Base-by-base conservation (phyloP, 1,140 invertebrate genomes). In the Neodiprion fabricii region DNA sequence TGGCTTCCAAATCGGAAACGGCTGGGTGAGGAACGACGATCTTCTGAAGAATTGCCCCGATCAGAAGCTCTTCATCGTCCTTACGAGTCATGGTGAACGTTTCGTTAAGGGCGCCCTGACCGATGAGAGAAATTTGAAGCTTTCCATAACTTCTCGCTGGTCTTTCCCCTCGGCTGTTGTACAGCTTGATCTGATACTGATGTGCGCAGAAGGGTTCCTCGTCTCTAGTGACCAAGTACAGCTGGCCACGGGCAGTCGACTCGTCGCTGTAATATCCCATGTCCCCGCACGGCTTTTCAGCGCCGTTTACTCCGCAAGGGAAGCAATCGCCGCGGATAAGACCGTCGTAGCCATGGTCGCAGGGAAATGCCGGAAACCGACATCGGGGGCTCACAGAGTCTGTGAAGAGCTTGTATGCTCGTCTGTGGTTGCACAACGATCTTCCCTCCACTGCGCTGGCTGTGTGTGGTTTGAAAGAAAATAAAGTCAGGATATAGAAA, bases 191-290 rank as follows among this genome's bases (percentile, higher is more conserved):
- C 80, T 95, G 92, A 81, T 96, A 97, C 81, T 97, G 96, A 86
- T 97, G 95, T 1, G 96, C 96, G 87, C 96, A 97, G 85, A 97
- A 97, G 0, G 96, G 96, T 84, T 97, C 96, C 80, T 96, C 95
- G 74, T 98, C 96, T 77, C 96, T 91, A 0, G 96, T 98, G 0
- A 97, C 88, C 14, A 98, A 85, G 82, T 96, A 98, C 0, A 97
- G 89, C 76, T 95, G 93, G 0, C 96, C 96, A 21, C 95, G 88
- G 0, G 94, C 95, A 4, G 91, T 90, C 0, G 94, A 94, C 9
- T 92, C 87, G 85, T 97, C 94, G 3, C 97, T 96, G 85, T 97
- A 97, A 87, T 96, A 98, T 1, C 97, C 97, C 97, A 99, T 98
- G 82, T 95, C 94, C 12, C 95, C 95, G 84, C 97, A 98, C 2